Base-by-base conservation (phyloP, 2,888 invertebrate species). In the Alsophila aescularia region DNA sequence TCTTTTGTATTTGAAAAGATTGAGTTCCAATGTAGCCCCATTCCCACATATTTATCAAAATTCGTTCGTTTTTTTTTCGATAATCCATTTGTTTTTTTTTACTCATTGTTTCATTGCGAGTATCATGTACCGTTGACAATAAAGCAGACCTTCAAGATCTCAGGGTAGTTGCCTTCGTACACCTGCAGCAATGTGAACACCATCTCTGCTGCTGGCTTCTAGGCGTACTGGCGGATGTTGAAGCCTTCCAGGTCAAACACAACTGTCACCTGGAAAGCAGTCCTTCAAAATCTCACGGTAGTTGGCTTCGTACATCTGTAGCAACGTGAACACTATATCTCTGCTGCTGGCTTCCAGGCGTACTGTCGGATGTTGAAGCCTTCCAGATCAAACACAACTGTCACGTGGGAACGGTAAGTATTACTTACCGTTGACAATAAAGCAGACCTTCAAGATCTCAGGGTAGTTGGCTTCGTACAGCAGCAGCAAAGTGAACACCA, bases 271-370 rank as follows among this genome's bases (percentile, higher is more conserved):
- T 96, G 93, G 0, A n/a, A n/a, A n/a, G n/a, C n/a, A n/a, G n/a
- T n/a, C 6, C 6, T 21, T 21, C 21, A 21, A 21, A 21, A n/a
- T n/a, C n/a, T n/a, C n/a, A n/a, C n/a, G n/a, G 79, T 98, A 98
- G 87, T 98, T 98, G 41, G 96, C 96, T 84, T 98, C 98, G 77
- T 98, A 96, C 79, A 97, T 94, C 83, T 97, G 95, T 34, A 98
- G 93, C 29, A 97, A 83, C 0, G 95, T 93, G 70, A 98, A 94
- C 16, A 97, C 95, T 75, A 96, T 75, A 96, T 93, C 84, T 98
- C 96, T 0, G 96, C 94, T 50, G 96, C 97, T 69, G 98, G 98
- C 74, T 96, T 94, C 97, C 97, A 98, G 50, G 97, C 94, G 79
- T 95, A 97, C 73, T 96, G 96, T 39, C 94, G 93, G 55, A 97